Evolutionary conservation across 2,797 vertebrate genomes (phyloP), one percentile per base, ranked within the genome.

Genomic region (Cryptoprocta ferox): DNA sequence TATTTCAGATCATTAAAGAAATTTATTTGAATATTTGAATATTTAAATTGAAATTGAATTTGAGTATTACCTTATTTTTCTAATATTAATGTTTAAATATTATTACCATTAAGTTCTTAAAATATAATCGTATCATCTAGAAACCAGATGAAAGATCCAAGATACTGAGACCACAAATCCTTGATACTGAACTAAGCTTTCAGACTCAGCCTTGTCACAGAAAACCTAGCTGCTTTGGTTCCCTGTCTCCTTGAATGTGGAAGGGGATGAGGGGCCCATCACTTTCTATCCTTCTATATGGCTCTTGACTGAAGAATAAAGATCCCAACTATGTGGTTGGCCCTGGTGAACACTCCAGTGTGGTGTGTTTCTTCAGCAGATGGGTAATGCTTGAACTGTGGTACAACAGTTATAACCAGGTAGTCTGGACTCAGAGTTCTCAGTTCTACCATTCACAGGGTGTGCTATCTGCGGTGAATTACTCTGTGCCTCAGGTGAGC

Each of bases 1-100:
- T 32, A 93, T 42, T 94, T 95, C 48, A 39, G n/a, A 45, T 88
- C 30, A 66, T 76, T 56, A 87, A 94, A 90, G 56, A 89, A 78
- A 66, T 66, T 32, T 70, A 70, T 48, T 73, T 88, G 28, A 80
- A 19, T 68, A 73, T 75, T 42, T 14, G 42, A 59, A 75, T 45
- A 45, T 16, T 45, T 75, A 45, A 75, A 80, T 39, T 65, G 21
- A 59, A 59, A 59, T 24, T 59, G 56, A 75, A 75, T 16, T 48
- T 75, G 73, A 18, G 1, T 70, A 80, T 35, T 65, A 39, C 7
- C 24, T 73, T 66, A 70, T 61, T 26, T 70, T 68, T 79, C 13
- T 96, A 85, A 63, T 42, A 39, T 30, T 88, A 48, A 73, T 35
- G 79, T 78, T 63, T 45, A 28, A 84, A 93, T 66, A 84, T 48